Conservation (phyloP, 2,797 vertebrate species). For the Karalla daura region DNA sequence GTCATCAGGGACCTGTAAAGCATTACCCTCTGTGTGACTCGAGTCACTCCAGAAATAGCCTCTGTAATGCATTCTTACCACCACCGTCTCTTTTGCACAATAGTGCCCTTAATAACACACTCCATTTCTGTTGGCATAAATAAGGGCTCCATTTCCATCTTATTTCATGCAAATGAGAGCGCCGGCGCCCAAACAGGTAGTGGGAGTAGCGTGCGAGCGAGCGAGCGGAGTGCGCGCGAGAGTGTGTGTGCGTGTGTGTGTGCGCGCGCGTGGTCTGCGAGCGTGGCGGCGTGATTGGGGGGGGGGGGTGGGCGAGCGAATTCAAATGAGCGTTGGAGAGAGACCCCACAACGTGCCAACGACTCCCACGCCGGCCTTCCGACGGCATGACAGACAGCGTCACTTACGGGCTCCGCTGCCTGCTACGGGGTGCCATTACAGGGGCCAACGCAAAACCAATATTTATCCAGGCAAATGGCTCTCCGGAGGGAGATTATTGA, state of each 20-base stretch:
- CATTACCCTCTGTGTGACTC: constrained; percentile 84
- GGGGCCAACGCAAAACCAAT: constrained; percentile 80
- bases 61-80: constrained; percentile 85
- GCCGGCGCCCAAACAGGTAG: constrained; percentile 82
- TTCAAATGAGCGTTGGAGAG: constrained; percentile 83
- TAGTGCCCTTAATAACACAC: constrained; percentile 86
- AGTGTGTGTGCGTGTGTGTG: too few relatives aligned
- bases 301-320: constrained; percentile 76
- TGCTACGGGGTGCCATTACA: constrained; percentile 76
- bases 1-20: constrained; percentile 84
- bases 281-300: constrained; percentile 79
- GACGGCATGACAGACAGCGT: constrained; percentile 80
- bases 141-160: constrained; percentile 86
- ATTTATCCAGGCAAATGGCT: constrained; percentile 83
- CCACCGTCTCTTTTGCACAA: constrained; percentile 84
- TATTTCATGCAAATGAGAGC: constrained; percentile 86
- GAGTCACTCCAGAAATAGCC: constrained; percentile 85
- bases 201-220: constrained; percentile 81
- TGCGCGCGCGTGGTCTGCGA: constrained; percentile 75
- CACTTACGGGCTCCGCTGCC: constrained; percentile 73
- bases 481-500: constrained; percentile 77
- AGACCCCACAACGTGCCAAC: constrained; percentile 81
- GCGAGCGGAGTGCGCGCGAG: too few relatives aligned
- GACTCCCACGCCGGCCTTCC: constrained; percentile 83
- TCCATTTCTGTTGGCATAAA: constrained; percentile 88